A percentile compares a stretch with the other conserved stretches of the same genome.
These are phyloP conservation scores for Spheniscus humboldti DNA, from an alignment of 2,797 vertebrate genomes.

Conservation along the genomic window DNA sequence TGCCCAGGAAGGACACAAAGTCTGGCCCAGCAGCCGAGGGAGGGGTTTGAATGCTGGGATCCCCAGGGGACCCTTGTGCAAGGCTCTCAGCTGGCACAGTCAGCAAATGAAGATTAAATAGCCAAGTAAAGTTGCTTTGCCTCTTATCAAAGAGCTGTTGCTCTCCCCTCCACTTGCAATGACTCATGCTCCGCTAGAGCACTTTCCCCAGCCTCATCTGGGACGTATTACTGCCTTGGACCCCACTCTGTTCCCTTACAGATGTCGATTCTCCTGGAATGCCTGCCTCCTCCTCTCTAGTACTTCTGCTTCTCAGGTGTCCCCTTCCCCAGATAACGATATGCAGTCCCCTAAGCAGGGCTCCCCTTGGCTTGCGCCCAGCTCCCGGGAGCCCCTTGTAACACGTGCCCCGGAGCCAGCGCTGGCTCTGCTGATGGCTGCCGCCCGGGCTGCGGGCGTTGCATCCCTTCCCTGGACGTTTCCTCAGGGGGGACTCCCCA, in stretches of 20 bases:
- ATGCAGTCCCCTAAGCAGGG: background rate
- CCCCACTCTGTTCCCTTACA: constrained; percentile 35
- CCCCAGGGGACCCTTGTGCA: background rate
- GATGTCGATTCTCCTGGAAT: constrained; percentile 65
- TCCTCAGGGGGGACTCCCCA: background rate
- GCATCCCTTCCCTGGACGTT: rapidly evolving
- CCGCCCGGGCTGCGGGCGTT: background rate
- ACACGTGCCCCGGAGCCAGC: background rate
- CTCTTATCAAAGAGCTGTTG: constrained; percentile 7
- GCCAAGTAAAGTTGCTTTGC: background rate
- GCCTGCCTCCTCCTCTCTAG: constrained; percentile 1
- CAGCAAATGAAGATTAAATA: background rate
- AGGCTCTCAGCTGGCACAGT: background rate
- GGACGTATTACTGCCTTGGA: constrained; percentile 60
- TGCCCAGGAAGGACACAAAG: background rate
- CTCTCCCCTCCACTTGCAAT: background rate
- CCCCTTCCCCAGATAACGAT: background rate
- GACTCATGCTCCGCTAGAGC: constrained; percentile 6
- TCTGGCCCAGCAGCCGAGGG: background rate
- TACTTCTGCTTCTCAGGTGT: constrained; percentile 41
- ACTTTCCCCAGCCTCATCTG: constrained; percentile 61
- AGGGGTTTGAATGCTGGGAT: rapidly evolving
- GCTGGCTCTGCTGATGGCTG: background rate
- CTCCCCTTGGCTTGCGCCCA: background rate
- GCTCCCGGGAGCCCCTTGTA: background rate